Evolutionary conservation across 2,113 vertebrate species (phyloP).

Genomic region (Chionomys nivalis): DNA sequence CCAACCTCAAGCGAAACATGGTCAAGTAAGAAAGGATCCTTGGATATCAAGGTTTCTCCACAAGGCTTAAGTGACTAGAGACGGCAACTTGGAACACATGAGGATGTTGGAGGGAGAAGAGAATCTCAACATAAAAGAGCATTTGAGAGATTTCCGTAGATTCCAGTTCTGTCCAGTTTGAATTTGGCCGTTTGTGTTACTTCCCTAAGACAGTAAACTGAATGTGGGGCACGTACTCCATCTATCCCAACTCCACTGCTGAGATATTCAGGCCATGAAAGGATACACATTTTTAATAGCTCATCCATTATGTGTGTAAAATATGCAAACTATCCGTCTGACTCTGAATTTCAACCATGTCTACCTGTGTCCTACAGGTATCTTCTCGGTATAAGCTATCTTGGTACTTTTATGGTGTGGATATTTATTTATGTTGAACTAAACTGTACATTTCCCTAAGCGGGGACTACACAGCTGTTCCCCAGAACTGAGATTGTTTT

Average conservation of each 20-base stretch:
- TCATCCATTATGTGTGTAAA: constrained; percentile 36
- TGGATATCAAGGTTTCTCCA: constrained; percentile 20
- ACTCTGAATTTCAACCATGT: constrained; percentile 15
- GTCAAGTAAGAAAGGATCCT: constrained; percentile 15
- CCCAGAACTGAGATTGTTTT: constrained; percentile 29
- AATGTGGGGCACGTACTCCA: rapidly evolving
- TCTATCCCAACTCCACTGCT: too few species aligned
- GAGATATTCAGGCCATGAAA: constrained; percentile 23
- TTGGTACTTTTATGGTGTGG: constrained; percentile 24
- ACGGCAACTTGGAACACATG: neutral
- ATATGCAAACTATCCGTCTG: neutral
- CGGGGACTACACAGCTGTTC: constrained; percentile 39
- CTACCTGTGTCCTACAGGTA: neutral
- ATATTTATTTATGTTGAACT: constrained; percentile 13
- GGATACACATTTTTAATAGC: constrained; percentile 9
- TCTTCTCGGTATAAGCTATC: constrained; percentile 21
- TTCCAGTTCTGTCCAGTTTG: neutral
- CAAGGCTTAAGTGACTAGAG: neutral
- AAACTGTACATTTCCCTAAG: constrained; percentile 40
- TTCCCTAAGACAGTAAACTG: neutral
- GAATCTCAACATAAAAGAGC: neutral
- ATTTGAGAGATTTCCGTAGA: neutral
- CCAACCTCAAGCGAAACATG: neutral
- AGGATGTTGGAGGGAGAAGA: neutral
- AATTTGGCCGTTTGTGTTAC: neutral